Base-by-base conservation (phyloP, 1,140 invertebrate species). In the Limonius californicus region DNA sequence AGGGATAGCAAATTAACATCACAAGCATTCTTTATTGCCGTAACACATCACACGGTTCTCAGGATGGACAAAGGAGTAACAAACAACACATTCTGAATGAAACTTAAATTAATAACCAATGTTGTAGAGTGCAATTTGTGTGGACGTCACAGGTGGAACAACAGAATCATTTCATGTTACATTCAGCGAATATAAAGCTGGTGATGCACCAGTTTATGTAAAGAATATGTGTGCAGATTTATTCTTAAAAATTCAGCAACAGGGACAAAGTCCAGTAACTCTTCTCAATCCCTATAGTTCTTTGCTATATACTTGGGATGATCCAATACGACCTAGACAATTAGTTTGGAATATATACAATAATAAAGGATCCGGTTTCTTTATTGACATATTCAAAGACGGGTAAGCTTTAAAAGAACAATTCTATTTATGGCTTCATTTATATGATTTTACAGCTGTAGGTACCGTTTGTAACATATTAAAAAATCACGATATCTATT, bases 261-360 rank as follows among this genome's bases (percentile, higher is more conserved):
- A 83, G 68, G 83, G 85, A 61, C 82, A 85, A 2, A 85, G 86
- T 20, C 84, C 86, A 73, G 89, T 91, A 14, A 88, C 87, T 0
- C 74, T 93, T 12, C 74, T 94, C 16, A 90, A 86, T 74, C 89
- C 90, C 0, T 85, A 87, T 69, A 88, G 92, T 71, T 87, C 87
- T 39, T 77, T 92, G 60, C 71, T 92, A 6, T 92, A 92, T 72
- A 93, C 91, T 0, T 94, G 91, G 91, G 91, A 94, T 72, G 89
- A 94, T 77, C 90, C 90, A 0, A 83, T 83, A 2, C 84, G 87
- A 60, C 82, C 86, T 19, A 79, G 90, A 58, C 80, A 83, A 57
- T 78, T 94, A 0, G 79, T 90, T 45, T 93, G 91, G 90, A 93
- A 92, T 72, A 84, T 91, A 11, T 92, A 92, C 71, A 91, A 90